These are phyloP conservation scores for Aplysina aerophoba DNA, from an alignment of 37 sponge, comb jelly and placozoan genomes.

Conservation along the genomic window DNA sequence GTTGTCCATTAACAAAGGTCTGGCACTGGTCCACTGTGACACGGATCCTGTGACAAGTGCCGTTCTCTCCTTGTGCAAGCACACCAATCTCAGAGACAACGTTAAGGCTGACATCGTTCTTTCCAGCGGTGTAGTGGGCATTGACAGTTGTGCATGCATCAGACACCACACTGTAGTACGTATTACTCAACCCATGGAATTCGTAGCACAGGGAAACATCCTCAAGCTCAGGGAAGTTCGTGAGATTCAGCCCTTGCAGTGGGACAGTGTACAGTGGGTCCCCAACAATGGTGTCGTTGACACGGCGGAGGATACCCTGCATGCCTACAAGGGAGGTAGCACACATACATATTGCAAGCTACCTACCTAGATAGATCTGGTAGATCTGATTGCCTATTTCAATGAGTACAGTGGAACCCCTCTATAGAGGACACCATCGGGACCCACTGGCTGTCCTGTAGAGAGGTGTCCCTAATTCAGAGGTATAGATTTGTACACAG, in stretches of 20 bases:
- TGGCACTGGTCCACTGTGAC: neutral
- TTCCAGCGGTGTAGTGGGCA: constrained; percentile 6
- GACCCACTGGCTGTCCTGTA: too few relatives aligned
- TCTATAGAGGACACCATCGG: too few relatives aligned
- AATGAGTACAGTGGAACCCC: too few relatives aligned
- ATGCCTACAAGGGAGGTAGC: neutral
- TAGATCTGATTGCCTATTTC: too few relatives aligned
- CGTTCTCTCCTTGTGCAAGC: neutral
- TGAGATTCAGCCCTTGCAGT: neutral
- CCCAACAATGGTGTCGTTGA: constrained; percentile 3
- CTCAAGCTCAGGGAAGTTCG: neutral
- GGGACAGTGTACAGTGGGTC: constrained; percentile 18
- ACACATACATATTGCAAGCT: too few relatives aligned
- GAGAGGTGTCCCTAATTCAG: too few relatives aligned
- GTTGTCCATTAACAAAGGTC: neutral
- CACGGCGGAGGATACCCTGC: neutral
- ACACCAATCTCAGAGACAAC: constrained; percentile 10
- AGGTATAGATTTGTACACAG: too few relatives aligned
- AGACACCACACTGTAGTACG: constrained; percentile 8
- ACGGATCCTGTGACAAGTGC: neutral
- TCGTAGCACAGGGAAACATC: constrained; percentile 20
- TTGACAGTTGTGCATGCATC: constrained; percentile 17
- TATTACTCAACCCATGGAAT: neutral
- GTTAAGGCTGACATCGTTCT: neutral
- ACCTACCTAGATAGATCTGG: too few relatives aligned